Conservation (phyloP, 2,888 invertebrate species). For the Embidobia sp. region DNA sequence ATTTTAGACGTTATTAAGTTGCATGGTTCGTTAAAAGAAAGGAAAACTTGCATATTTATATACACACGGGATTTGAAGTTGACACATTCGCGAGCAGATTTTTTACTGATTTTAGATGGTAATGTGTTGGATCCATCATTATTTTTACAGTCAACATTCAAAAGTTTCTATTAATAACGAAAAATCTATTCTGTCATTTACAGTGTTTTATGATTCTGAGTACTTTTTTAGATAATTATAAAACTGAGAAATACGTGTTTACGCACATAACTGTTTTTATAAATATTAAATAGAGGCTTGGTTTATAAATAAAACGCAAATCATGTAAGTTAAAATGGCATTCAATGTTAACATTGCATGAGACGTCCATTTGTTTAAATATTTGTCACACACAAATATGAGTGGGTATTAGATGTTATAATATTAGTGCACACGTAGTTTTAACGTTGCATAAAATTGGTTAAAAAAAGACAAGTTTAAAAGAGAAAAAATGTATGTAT, state of each 20-base stretch:
- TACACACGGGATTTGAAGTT: conserved; percentile 40
- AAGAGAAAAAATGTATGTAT: too few relatives aligned
- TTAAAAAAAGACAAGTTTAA: background rate
- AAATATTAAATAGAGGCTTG: conserved; percentile 4
- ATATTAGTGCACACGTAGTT: background rate
- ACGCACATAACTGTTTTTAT: conserved; percentile 17
- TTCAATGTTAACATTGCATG: conserved; percentile 40
- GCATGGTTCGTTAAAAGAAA: conserved; percentile 61
- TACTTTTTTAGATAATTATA: conserved; percentile 29
- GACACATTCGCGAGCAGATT: conserved; percentile 25
- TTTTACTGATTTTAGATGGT: conserved; percentile 44
- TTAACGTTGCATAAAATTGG: background rate
- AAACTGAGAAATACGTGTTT: conserved; percentile 9
- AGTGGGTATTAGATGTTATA: background rate
- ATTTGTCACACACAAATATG: conserved; percentile 35
- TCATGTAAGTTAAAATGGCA: conserved; percentile 43
- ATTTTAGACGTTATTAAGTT: conserved; percentile 56
- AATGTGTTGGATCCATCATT: conserved; percentile 11
- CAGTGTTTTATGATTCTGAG: conserved; percentile 41
- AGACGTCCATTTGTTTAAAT: conserved; percentile 32
- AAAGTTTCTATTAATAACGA: conserved; percentile 1
- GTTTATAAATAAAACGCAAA: conserved; percentile 18
- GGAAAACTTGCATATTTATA: conserved; percentile 52
- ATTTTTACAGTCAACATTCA: background rate
- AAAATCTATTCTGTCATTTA: conserved; percentile 30